Percentiles rank a stretch among this genome's conserved stretches.
phyloP scores from a whole-genome alignment of 2,113 vertebrate genomes.

The Puma concolor region DNA sequence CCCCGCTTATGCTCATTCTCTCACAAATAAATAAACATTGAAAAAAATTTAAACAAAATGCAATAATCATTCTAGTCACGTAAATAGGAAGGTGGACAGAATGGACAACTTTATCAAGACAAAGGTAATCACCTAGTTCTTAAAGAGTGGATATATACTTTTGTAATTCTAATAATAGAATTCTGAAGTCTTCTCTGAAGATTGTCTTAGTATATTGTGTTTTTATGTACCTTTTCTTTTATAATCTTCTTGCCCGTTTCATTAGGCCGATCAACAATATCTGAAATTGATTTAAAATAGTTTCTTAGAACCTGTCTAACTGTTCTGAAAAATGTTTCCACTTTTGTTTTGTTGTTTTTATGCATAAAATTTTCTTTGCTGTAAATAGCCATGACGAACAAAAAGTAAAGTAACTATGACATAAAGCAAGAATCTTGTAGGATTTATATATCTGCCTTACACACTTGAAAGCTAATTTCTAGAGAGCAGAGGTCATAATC shows the following conservation, averaged over 20 bases:
- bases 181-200: not conserved
- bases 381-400: not conserved
- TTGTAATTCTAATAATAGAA: not conserved
- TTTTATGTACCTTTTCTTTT: not conserved
- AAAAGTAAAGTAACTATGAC: not conserved
- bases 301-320: not conserved
- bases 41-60: not conserved
- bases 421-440: not conserved
- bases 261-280: not conserved
- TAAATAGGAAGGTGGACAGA: not conserved
- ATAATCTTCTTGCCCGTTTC: not conserved
- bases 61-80: not conserved
- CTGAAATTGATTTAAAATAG: not conserved
- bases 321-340: not conserved
- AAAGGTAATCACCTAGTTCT: not conserved
- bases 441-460: not conserved
- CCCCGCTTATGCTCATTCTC: no score
- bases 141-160: not conserved
- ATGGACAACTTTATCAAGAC: not conserved
- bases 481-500: not conserved
- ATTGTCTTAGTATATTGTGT: not conserved
- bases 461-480: constrained; percentile 12
- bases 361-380: not conserved
- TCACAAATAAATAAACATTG: no score
- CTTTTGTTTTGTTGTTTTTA: not conserved